Conservation (phyloP, 1,140 invertebrate species). For the Anastrepha obliqua region DNA sequence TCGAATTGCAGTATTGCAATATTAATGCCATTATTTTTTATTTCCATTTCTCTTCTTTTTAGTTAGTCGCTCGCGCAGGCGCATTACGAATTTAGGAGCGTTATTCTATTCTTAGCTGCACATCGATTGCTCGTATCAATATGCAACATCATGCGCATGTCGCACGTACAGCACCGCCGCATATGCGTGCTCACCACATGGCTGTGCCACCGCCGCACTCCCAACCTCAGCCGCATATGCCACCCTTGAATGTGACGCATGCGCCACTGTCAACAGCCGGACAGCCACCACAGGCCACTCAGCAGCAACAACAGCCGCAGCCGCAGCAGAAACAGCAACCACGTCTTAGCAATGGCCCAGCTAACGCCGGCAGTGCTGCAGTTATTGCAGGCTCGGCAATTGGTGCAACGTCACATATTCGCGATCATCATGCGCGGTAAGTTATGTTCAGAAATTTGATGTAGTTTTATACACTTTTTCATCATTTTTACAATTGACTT, state of each 20-base stretch:
- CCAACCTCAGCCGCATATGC: neutral
- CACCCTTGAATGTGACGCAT: constrained; percentile 14
- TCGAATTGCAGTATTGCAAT: neutral
- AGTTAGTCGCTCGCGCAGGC: neutral
- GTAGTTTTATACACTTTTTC: neutral
- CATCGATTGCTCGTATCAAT: neutral
- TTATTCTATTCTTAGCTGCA: neutral
- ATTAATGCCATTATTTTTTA: neutral
- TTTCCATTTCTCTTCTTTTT: neutral
- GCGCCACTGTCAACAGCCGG: neutral
- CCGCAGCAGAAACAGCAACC: neutral
- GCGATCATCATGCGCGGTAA: constrained; percentile 44
- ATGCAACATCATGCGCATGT: constrained; percentile 52
- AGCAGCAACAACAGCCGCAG: constrained; percentile 4
- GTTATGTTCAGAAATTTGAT: neutral
- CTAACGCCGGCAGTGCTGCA: neutral
- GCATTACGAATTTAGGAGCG: no score
- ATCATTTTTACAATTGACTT: neutral
- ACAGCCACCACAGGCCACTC: constrained; percentile 27
- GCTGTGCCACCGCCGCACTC: constrained; percentile 37
- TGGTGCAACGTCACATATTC: neutral
- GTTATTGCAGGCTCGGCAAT: neutral
- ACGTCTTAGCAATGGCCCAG: constrained; percentile 22
- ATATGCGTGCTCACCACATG: constrained; percentile 48
- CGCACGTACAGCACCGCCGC: constrained; percentile 5